Base-by-base conservation (phyloP, 2,797 vertebrate genomes). In the Neomorphus geoffroyi region DNA sequence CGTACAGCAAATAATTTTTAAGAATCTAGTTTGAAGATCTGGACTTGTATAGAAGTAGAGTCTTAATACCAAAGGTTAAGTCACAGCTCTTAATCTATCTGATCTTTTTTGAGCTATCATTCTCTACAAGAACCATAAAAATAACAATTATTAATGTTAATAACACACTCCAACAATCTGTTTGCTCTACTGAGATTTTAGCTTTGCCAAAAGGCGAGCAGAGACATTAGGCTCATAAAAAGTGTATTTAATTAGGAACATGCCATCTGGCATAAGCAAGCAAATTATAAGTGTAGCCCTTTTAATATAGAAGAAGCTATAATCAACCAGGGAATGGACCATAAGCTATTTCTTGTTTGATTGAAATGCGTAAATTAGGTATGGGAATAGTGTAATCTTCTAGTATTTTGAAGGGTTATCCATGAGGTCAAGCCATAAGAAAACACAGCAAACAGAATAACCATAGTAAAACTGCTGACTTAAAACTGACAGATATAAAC, bases 191-290 rank as follows among this genome's bases (percentile, higher is more conserved):
- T 46, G 75, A 92, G 82, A 80, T 65, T 83, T 80, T 24, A 90
- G 41, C 30, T 83, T 91, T 96, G 61, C 69, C 93, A 94, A 94
- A 96, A 86, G 19, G 43, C 35, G 69, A 80, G 72, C 11, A 90
- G 65, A 86, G 93, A 69, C 78, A 80, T 90, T 50, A 92, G 69
- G 73, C 70, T 87, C 77, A 35, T 27, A 41, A 93, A 65, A 92
- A 94, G 46, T 58, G 37, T 67, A 80, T 91, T 93, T 93, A 86
- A 96, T 93, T 83, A 96, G 81, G 60, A 94, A 86, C 65, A 69
- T 91, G 72, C 72, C 87, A 95, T 90, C 86, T 94, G 90, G 88
- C 51, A 86, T 39, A 88, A 65, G 51, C 16, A 94, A 86, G 64
- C 35, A 82, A 91, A 91, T 88, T 71, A 5, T 79, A 93, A 78